Base-by-base conservation (phyloP, 2,888 invertebrate species). In the Tetranychus piercei region DNA sequence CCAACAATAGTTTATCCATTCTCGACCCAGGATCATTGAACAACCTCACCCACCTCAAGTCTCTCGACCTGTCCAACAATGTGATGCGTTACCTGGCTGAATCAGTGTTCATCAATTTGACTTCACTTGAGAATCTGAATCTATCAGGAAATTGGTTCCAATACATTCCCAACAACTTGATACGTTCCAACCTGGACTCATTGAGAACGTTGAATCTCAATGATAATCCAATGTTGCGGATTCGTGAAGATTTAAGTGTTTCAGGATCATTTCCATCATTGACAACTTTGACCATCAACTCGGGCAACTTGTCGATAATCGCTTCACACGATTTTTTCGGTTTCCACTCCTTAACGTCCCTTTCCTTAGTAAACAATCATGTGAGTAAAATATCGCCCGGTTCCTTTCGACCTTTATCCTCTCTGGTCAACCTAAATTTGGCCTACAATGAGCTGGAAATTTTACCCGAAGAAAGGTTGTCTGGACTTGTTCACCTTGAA, bases 401-500 rank as follows among this genome's bases (percentile, higher is more conserved):
- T 44, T 77, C 78, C 55, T 78, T 79, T 44, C 77, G 79, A 23
- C 77, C 79, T 6, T 73, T 79, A 43, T n/a, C 11, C 34, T 67
- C 55, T 11, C 74, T 79, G 5, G 43, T 74, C 1, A 66, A 45
- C 20, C 73, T 79, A 22, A 79, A 79, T 73, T 75, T 79, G 44
- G 75, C 77, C 44, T 73, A 76, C 72, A 78, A 80, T 72, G 77
- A 79, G 74, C 71, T 80, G 44, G 80, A 80, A 64, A 78, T 79
- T 23, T 72, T 80, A 45, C 80, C 80, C 6, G 78, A 78, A 69
- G 80, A 80, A 76, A 75, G 80, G 20, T 77, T 80, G 44, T 77
- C 76, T 71, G 80, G 80, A n/a, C 69, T 80, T 20, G 89, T 89
- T 0, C 87, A 87, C 5, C 83, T 92, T 1, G 87, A 86, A 15